Base-by-base conservation (phyloP, 2,113 vertebrate genomes). In the Phalacrocorax pelagicus region DNA sequence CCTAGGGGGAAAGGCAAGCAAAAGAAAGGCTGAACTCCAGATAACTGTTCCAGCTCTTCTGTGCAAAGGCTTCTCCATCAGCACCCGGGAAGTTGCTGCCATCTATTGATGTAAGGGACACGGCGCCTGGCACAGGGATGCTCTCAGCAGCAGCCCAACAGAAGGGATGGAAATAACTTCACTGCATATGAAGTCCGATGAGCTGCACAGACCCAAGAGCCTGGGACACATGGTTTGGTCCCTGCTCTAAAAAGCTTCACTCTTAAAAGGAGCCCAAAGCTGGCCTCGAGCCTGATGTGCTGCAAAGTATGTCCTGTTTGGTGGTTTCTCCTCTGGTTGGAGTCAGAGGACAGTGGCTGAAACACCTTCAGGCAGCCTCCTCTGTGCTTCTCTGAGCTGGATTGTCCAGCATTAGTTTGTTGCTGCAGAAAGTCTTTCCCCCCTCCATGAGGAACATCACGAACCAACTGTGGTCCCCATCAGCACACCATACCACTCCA, bases 1-100 rank as follows among this genome's bases (percentile, higher is more conserved):
- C 32, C 11, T 59, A 11, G 62, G 57, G 38, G 20, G 34, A 61
- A 86, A 71, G 10, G 27, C 24, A 55, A 12, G 51, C 13, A 15
- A 88, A 20, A 20, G 65, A 29, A 66, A 81, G 11, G 77, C 77
- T 62, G 77, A 63, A 15, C 40, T 51, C 52, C 59, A 3, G 24
- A 3, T 0, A 9, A 4, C 10, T 46, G 0, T 0, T 15, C 5
- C 81, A 44, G 69, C 57, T 52, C 36, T 38, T 20, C 34, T 7
- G 32, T 84, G 80, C 21, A 0, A 32, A n/a, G 58, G 46, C 51
- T 93, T 4, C 75, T 80, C 46, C 63, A 7, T 0, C 95, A 72
- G 91, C 77, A 40, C 36, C 67, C 47, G 84, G 79, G 94, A 78
- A 90, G 90, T 32, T 97, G 94, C 97, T 96, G 97, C 97, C 96